Conservation (phyloP, 2,888 invertebrate species). For the Aporophyla lueneburgensis region DNA sequence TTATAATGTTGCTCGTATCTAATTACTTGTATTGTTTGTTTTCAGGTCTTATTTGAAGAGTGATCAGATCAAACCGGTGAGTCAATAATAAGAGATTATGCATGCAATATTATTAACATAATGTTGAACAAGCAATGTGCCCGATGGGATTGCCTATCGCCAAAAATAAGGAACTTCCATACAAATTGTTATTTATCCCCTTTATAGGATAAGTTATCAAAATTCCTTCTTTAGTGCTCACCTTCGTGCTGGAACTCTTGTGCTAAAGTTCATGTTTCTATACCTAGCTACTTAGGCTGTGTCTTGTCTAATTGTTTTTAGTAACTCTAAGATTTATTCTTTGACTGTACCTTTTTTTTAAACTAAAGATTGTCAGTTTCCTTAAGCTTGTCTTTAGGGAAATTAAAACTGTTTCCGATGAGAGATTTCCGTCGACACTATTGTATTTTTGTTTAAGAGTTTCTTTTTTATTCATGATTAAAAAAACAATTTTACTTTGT, state of each 20-base stretch:
- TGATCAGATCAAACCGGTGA: conserved; percentile 51
- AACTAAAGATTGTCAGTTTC: not conserved
- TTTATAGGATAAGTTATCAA: not conserved
- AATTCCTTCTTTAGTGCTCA: not conserved
- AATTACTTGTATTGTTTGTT: conserved; percentile 44
- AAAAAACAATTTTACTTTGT: not conserved
- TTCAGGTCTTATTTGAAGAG: conserved; percentile 54
- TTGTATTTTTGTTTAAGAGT: not conserved
- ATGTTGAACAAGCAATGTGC: not conserved
- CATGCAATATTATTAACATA: not conserved
- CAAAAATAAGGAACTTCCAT: not conserved
- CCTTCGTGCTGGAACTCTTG: not conserved
- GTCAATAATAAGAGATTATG: conserved; percentile 9
- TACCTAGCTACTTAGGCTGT: not conserved
- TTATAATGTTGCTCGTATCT: not conserved
- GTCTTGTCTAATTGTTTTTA: rapidly evolving
- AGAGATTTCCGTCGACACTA: conserved; percentile 1
- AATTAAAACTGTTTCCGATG: conserved; percentile 26
- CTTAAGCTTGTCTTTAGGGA: conserved; percentile 18
- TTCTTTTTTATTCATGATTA: not conserved
- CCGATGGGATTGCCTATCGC: not conserved
- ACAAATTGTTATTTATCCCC: not conserved
- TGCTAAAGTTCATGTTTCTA: not conserved
- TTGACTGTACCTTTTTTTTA: not conserved
- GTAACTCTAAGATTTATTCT: not conserved